phyloP scores from a whole-genome alignment of 2,797 vertebrate species.

The Passerculus sandwichensis region DNA sequence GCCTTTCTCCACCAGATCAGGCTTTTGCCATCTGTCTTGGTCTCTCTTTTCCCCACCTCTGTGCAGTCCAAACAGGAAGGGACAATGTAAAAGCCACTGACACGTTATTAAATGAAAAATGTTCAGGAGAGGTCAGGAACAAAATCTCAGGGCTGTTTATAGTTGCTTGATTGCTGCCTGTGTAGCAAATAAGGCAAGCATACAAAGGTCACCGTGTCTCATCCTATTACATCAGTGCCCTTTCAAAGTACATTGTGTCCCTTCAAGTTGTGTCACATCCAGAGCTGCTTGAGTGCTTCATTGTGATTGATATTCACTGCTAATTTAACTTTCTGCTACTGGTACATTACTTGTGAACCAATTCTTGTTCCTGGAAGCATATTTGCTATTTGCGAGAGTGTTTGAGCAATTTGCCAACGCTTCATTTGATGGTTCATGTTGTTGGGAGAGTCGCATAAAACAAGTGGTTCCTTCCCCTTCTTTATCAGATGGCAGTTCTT shows the following conservation, averaged over 20 bases:
- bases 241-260: constrained; percentile 70
- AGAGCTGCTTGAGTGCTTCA: constrained; percentile 42
- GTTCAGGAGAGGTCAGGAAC: constrained; percentile 60
- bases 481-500: neutral
- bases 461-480: neutral
- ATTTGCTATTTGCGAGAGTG: neutral
- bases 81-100: constrained; percentile 52
- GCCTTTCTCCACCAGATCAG: neutral
- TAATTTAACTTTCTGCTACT: constrained; percentile 55
- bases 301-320: constrained; percentile 66
- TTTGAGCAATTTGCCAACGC: neutral
- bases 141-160: constrained; percentile 62
- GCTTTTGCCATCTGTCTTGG: constrained; percentile 15
- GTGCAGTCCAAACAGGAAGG: constrained; percentile 9
- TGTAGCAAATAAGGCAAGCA: constrained; percentile 64
- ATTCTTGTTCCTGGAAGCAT: constrained; percentile 20
- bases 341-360: neutral
- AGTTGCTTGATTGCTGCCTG: constrained; percentile 61
- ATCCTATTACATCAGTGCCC: constrained; percentile 71
- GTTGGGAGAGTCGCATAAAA: neutral
- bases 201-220: constrained; percentile 69
- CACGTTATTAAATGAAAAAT: constrained; percentile 65
- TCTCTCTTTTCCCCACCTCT: neutral
- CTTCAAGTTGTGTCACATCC: constrained; percentile 69
- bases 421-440: neutral